phyloP scores from a whole-genome alignment of 2,113 vertebrate species.

The Daubentonia madagascariensis region DNA sequence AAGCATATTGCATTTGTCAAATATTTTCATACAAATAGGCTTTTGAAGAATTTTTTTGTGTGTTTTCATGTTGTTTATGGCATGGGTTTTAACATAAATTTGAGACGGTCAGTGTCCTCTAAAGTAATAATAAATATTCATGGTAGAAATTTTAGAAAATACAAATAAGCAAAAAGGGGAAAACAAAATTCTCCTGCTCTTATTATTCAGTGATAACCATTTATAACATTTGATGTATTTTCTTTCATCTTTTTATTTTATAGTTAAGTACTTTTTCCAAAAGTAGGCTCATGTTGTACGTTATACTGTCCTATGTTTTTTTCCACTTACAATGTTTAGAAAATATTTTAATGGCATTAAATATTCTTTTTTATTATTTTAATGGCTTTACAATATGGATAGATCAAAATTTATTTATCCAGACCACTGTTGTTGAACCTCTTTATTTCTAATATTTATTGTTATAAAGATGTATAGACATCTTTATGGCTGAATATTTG shows the following conservation, averaged over 20 bases:
- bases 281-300: background rate
- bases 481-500: background rate
- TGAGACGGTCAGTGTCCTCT: background rate
- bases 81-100: background rate
- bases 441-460: conserved; percentile 29
- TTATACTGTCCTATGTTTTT: background rate
- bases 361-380: conserved; percentile 40
- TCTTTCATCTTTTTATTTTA: conserved; percentile 4
- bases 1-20: background rate
- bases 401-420: conserved; percentile 38
- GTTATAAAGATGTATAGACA: background rate
- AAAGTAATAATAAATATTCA: conserved; percentile 22
- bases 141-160: conserved; percentile 17
- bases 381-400: background rate
- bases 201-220: background rate
- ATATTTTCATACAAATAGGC: background rate
- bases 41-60: background rate
- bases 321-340: background rate
- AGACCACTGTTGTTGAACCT: background rate
- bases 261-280: background rate
- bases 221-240: background rate
- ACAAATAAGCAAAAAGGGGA: conserved; percentile 21
- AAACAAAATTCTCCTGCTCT: background rate
- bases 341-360: conserved; percentile 23
- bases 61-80: background rate